phyloP scores from a whole-genome alignment of 1,140 invertebrate genomes.

The Thereuonema tuberculata region DNA sequence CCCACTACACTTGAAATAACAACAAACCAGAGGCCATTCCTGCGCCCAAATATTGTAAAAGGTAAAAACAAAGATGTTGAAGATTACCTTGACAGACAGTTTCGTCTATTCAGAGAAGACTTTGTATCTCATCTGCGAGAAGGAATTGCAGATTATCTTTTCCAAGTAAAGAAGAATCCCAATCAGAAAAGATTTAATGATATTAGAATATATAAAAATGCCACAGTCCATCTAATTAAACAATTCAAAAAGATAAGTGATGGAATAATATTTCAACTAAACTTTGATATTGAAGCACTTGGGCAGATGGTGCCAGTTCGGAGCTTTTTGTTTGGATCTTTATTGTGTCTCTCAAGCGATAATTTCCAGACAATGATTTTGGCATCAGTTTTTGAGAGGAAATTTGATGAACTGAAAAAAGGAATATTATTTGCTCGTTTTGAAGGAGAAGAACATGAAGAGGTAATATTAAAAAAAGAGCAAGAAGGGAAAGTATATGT shows the following conservation, averaged over 20 bases:
- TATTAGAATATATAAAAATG: background rate
- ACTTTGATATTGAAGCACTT: slow-evolving; percentile 23
- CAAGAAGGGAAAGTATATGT: slow-evolving; percentile 13
- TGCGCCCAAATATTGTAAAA: slow-evolving; percentile 22
- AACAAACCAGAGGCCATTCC: background rate
- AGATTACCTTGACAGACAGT: slow-evolving; percentile 39
- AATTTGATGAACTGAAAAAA: slow-evolving; percentile 29
- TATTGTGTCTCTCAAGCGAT: slow-evolving; percentile 52
- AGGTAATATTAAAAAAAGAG: slow-evolving; percentile 12
- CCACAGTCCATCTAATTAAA: background rate
- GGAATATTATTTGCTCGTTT: slow-evolving; percentile 39
- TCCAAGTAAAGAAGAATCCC: background rate
- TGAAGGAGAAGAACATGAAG: slow-evolving; percentile 27
- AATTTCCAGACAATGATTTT: slow-evolving; percentile 50
- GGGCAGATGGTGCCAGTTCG: slow-evolving; percentile 33
- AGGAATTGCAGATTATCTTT: slow-evolving; percentile 26
- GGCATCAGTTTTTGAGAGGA: slow-evolving; percentile 45
- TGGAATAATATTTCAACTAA: slow-evolving; percentile 15
- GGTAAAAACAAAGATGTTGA: slow-evolving; percentile 31
- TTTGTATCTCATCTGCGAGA: slow-evolving; percentile 31
- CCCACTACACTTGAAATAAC: slow-evolving; percentile 14
- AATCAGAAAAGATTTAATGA: background rate
- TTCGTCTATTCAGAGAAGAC: slow-evolving; percentile 38
- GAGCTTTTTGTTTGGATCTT: slow-evolving; percentile 51
- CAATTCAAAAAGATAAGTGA: too few species aligned